These are phyloP conservation scores for Synodontis membranacea DNA, from an alignment of 2,113 vertebrate species.

Conservation along the genomic window DNA sequence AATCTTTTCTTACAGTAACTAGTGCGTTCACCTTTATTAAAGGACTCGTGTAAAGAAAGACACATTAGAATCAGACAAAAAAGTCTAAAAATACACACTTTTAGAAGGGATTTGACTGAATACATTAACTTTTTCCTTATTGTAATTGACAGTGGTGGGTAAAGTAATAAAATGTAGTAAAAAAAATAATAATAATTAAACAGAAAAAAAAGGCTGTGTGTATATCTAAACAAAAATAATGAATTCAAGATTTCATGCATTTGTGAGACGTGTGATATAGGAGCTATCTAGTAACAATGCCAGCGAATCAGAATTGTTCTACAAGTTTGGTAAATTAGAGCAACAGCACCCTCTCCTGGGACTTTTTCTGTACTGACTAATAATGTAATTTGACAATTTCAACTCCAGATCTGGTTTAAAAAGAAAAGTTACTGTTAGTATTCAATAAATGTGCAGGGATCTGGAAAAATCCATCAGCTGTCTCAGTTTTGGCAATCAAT, in stretches of 20 bases:
- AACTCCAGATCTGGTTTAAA: neutral
- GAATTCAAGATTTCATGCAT: neutral
- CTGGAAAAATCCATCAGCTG: neutral
- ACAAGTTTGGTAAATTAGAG: neutral
- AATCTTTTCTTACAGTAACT: neutral
- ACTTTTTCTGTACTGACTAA: neutral
- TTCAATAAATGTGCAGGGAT: neutral
- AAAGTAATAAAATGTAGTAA: neutral
- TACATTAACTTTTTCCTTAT: neutral
- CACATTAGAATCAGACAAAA: neutral
- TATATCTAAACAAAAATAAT: neutral
- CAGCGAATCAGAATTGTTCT: neutral
- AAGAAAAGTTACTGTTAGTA: neutral
- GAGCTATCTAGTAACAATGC: neutral
- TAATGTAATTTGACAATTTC: neutral
- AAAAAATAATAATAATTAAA: too few species aligned
- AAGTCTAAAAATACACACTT: neutral
- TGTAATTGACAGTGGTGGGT: neutral
- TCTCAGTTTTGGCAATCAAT: neutral
- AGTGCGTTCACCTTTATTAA: too few species aligned
- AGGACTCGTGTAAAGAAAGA: too few species aligned
- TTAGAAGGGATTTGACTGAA: neutral
- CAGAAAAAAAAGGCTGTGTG: neutral
- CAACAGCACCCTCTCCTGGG: neutral
- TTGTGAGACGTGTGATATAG: neutral